Conservation (phyloP, 2,113 vertebrate genomes). For the Myrmecobius fasciatus region DNA sequence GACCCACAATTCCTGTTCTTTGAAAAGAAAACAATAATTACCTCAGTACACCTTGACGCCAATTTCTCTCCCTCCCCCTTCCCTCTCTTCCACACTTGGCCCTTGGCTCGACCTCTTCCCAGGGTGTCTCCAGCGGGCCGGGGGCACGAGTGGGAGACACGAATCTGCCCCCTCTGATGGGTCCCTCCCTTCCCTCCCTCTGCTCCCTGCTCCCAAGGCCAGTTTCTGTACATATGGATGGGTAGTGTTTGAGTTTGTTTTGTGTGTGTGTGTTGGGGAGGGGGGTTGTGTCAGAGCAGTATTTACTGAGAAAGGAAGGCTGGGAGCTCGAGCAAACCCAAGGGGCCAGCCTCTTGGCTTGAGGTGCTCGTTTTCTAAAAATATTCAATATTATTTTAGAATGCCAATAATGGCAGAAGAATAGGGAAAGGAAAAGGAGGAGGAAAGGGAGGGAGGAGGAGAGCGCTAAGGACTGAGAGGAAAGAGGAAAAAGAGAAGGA, state of each 20-base stretch:
- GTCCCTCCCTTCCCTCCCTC: constrained; percentile 4
- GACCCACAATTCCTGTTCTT: neutral
- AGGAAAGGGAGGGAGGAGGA: neutral
- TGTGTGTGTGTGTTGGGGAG: too few species aligned
- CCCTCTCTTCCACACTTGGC: neutral
- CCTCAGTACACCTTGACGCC: neutral
- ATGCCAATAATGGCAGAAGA: neutral
- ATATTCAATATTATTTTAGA: neutral
- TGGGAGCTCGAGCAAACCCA: neutral
- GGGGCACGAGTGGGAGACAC: neutral
- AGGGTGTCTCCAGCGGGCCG: too few species aligned
- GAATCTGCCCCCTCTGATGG: neutral
- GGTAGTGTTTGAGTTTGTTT: too few species aligned
- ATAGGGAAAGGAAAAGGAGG: neutral
- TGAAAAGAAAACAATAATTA: neutral
- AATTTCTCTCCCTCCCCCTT: neutral
- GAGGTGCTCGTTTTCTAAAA: neutral
- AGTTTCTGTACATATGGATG: neutral
- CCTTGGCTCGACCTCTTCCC: too few species aligned
- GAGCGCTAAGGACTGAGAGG: too few species aligned
- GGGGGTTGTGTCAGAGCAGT: neutral
- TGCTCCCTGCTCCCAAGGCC: neutral
- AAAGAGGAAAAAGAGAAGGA: neutral
- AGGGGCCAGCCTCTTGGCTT: neutral
- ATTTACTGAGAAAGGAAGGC: neutral